phyloP scores from a whole-genome alignment of 2,888 invertebrate species.

The Apodemia duryi region DNA sequence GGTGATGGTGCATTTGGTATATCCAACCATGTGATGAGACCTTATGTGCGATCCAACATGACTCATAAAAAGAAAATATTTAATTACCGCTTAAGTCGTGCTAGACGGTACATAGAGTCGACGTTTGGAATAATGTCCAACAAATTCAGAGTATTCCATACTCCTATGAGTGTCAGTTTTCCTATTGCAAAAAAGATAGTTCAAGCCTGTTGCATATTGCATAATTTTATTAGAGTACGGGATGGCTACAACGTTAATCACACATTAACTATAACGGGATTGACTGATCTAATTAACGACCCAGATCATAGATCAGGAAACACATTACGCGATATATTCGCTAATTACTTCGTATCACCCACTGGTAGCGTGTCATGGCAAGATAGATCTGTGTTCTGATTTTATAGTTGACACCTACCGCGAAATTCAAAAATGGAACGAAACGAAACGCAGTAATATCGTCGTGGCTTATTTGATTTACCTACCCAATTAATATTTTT shows the following conservation, averaged over 20 bases:
- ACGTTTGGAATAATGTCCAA: slow-evolving; percentile 23
- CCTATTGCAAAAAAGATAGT: slow-evolving; percentile 16
- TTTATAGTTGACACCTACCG: slow-evolving; percentile 18
- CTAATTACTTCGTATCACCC: slow-evolving; percentile 10
- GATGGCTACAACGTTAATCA: slow-evolving; percentile 15
- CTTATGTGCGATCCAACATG: slow-evolving; percentile 25
- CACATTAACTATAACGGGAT: slow-evolving; percentile 14
- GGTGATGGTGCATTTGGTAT: slow-evolving; percentile 28
- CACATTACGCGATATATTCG: slow-evolving; percentile 16
- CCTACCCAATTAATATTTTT: slow-evolving; percentile 17
- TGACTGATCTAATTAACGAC: background rate
- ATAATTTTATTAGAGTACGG: slow-evolving; percentile 18
- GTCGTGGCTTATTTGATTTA: slow-evolving; percentile 15
- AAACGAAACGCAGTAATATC: slow-evolving; percentile 16
- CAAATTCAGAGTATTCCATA: slow-evolving; percentile 19
- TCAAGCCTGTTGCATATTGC: slow-evolving; percentile 18
- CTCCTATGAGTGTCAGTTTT: slow-evolving; percentile 17
- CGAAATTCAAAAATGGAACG: slow-evolving; percentile 14
- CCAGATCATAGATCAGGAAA: slow-evolving; percentile 16
- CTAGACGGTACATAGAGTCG: slow-evolving; percentile 28
- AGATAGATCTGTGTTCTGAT: slow-evolving; percentile 15
- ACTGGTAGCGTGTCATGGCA: slow-evolving; percentile 9
- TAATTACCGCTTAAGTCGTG: slow-evolving; percentile 27
- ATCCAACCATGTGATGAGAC: slow-evolving; percentile 24
- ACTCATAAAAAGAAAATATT: slow-evolving; percentile 19